Evolutionary conservation across 92 coral and sea anemone genomes (phyloP), one percentile per base, ranked within the genome.

Genomic region (Porites evermanni): DNA sequence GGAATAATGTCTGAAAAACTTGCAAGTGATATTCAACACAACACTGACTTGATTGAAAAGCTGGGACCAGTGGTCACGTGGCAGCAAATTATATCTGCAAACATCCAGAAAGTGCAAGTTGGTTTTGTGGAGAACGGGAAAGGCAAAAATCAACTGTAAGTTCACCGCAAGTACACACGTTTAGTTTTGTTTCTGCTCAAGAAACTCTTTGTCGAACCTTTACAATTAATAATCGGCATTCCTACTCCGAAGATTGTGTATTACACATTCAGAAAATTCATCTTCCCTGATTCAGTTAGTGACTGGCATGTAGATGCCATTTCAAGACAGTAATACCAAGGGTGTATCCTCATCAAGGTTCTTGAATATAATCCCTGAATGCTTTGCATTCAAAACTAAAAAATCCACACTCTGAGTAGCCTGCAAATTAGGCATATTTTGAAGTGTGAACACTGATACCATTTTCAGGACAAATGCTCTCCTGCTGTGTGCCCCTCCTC

Each of bases 231-330:
- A 19, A 86, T 85, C 60, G 72, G 79, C 16, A 69, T 89, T 50
- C 90, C 86, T 20, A 71, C 81, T 47, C 93, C 92, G 7, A 79
- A 86, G 23, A 79, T 93, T 18, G 70, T 86, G 18, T 85, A 79
- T 50, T 94, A 88, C 84, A 89, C 93, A 8, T 94, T 94, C 65
- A 89, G 98, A 73, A 94, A 78, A 79, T 84, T 70, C 74, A 23
- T 89, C 75, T 81, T 89, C 10, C 65, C 93, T 47, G 79, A 72
- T 16, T 63, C 79, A 14, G 80, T 66, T 12, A 74, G 53, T 65
- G 61, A 23, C n/a, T 83, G 87, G 87, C 79, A 83, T 18, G 80
- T 83, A 17, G 77, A 44, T 2, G 17, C 9, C 60, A 78, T 78
- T 29, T 70, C 16, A 13, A 16, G 23, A 24, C 44, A 24, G 14